Base-by-base conservation (phyloP, 2,113 vertebrate species). In the Varanus komodoensis region DNA sequence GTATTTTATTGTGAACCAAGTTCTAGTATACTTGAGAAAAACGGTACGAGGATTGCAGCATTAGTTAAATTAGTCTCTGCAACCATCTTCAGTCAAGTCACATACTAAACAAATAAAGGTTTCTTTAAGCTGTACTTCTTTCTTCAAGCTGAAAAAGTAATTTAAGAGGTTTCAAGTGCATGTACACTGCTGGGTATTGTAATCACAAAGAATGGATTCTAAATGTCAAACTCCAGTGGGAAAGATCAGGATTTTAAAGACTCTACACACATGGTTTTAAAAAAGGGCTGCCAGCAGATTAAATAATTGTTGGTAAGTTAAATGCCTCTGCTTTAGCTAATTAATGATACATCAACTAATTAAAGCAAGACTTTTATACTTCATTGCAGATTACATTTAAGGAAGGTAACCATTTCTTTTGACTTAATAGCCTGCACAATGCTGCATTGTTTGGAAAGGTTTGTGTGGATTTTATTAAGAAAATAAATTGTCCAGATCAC, bases 121-220 rank as follows among this genome's bases (percentile, higher is more conserved):
- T 50, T 90, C 38, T 82, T 82, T 27, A 81, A 90, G 50, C 34
- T 82, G 79, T 34, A 87, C 9, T 29, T 71, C 77, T 83, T 50
- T 87, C 86, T 88, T 38, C 83, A 38, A 93, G 89, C 0, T 54
- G 34, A 85, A 87, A 91, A 88, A 27, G 0, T 50, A 74, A 89
- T 84, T 91, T 93, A 73, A 89, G 84, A 34, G 14, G 50, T 68
- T 90, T 78, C 64, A 92, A 64, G 27, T 95, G 90, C 57, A 86
- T 0, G 0, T 71, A 69, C 34, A 88, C n/a, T 83, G 48, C 81
- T 61, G 11, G 8, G 15, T 52, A 90, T 48, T 67, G 57, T 78
- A 77, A 92, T 90, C 84, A 86, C 29, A 73, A 57, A 77, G 29
- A 27, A 68, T 23, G 25, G 29, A 89, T 89, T 77, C 1, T 83